Evolutionary conservation across 2,888 invertebrate genomes (phyloP).

Genomic region (Nebria salina): DNA sequence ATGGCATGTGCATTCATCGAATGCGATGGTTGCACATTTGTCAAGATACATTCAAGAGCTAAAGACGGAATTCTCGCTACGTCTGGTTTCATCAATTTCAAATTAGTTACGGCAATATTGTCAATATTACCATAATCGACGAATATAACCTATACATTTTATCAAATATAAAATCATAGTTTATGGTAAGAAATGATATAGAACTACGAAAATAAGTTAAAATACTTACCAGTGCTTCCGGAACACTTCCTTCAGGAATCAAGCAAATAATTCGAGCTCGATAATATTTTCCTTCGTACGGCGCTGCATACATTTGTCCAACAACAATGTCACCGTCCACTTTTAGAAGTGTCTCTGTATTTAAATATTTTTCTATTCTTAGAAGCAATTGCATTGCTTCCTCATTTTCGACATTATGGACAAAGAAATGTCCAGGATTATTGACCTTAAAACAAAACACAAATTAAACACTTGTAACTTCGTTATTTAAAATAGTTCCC

Average conservation of each 20-base stretch:
- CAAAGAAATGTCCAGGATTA: constrained; percentile 77
- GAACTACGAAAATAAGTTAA: neutral
- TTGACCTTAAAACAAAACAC: constrained; percentile 63
- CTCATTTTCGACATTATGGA: constrained; percentile 65
- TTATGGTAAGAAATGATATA: constrained; percentile 19
- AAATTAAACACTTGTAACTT: neutral
- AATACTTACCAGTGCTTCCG: neutral
- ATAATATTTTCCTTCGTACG: constrained; percentile 65
- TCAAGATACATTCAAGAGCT: constrained; percentile 77
- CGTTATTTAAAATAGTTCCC: no score
- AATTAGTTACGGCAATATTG: constrained; percentile 61
- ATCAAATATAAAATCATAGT: constrained; percentile 20
- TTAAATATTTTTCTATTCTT: constrained; percentile 60
- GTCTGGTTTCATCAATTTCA: constrained; percentile 61
- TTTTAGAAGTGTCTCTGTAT: constrained; percentile 56
- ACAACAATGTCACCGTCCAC: constrained; percentile 56
- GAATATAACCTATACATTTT: constrained; percentile 70
- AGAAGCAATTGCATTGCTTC: constrained; percentile 52
- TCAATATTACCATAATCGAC: constrained; percentile 80
- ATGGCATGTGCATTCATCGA: constrained; percentile 67
- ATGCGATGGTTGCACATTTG: constrained; percentile 75
- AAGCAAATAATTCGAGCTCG: constrained; percentile 66
- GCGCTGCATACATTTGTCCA: constrained; percentile 70
- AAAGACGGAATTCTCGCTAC: constrained; percentile 65
- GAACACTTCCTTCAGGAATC: neutral